Base-by-base conservation (phyloP, 2,888 invertebrate genomes). In the Zhuqinia jingwanae region DNA sequence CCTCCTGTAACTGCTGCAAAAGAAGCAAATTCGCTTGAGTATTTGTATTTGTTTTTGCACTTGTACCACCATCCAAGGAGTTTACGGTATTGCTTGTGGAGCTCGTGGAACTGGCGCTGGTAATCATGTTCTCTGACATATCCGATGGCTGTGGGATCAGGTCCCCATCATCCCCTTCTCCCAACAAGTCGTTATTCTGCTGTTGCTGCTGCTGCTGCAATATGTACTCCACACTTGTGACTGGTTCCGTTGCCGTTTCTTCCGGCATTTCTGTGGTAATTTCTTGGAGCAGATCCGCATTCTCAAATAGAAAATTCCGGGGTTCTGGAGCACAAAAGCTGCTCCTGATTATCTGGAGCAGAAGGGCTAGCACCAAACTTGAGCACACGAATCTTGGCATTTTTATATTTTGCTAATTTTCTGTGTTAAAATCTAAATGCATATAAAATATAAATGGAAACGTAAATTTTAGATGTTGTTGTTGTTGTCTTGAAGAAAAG, bases 81-180 rank as follows among this genome's bases (percentile, higher is more conserved):
- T 58, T 81, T 20, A 6, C n/a, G 17, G 47, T 68, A 15, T 15
- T 45, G 27, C 56, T 73, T 25, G 20, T n/a, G 11, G 47, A n/a
- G 45, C 63, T 78, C 13, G 77, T 56, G 22, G 65, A 68, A 47
- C 84, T 84, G 22, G 76, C 84, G 70, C 84, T 84, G 3, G 84
- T 78, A 10, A 83, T 17, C 1, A 84, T 53, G 10, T 45, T 60
- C 27, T 77, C 77, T 1, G 36, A 10, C 3, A 47, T 58, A 45
- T 83, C 83, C 2, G 84, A 84, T 15, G 84, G 70, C 20, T 56
- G 58, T 0, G 83, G 65, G 53, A 83, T 42, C 5, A 83, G 20
- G 17, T 60, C n/a, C n/a, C 68, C 42, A 56, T n/a, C n/a, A n/a
- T n/a, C n/a, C n/a, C n/a, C n/a, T n/a, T n/a, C n/a, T n/a, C 1